phyloP scores from a whole-genome alignment of 1,140 invertebrate species.

The Oncopodura yosiiana region DNA sequence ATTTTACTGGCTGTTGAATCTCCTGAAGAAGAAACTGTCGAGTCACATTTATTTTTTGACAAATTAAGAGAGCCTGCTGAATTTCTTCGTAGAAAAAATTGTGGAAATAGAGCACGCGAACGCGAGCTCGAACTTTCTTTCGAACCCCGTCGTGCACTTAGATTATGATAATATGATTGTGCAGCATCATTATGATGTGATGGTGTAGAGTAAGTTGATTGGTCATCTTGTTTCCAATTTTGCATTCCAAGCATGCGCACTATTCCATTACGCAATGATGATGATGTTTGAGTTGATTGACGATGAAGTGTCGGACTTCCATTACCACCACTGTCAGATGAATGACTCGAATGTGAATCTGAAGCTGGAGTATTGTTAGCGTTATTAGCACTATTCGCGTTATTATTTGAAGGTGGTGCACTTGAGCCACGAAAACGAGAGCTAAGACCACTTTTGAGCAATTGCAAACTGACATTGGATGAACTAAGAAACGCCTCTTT shows the following conservation, averaged over 20 bases:
- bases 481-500: slow-evolving; percentile 62
- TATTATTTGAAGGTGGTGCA: background rate
- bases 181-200: background rate
- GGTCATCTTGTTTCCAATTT: slow-evolving; percentile 49
- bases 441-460: slow-evolving; percentile 68
- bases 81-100: slow-evolving; percentile 32
- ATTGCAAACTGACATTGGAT: slow-evolving; percentile 63
- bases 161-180: background rate
- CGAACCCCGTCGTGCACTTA: slow-evolving; percentile 18
- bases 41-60: slow-evolving; percentile 4
- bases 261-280: slow-evolving; percentile 51
- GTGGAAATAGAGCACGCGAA: slow-evolving; percentile 25
- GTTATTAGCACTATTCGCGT: background rate
- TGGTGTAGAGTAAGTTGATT: no score
- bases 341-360: background rate
- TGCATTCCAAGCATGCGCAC: slow-evolving; percentile 66
- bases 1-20: background rate
- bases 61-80: slow-evolving; percentile 30
- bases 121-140: slow-evolving; percentile 30
- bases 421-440: slow-evolving; percentile 40
- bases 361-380: slow-evolving; percentile 36
- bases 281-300: slow-evolving; percentile 43
- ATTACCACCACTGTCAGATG: background rate
- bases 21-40: no score
- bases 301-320: slow-evolving; percentile 37